A percentile compares a stretch with the other conserved stretches of the same genome.
Conservation (phyloP, 2,888 invertebrate genomes). For the Pyrgus malvae region DNA sequence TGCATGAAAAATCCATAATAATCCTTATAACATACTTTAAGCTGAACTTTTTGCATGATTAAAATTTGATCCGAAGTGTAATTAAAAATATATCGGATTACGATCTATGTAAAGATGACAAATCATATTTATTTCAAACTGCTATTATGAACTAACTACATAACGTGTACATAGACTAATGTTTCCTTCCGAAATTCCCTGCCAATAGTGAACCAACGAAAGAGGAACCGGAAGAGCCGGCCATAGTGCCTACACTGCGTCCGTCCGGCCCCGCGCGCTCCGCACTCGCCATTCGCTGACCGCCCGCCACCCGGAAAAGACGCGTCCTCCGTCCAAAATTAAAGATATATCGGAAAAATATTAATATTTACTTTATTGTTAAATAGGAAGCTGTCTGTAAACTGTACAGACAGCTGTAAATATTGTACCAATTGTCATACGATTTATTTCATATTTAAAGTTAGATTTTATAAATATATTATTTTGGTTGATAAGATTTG, state of each 20-base stretch:
- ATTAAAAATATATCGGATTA: too few species aligned
- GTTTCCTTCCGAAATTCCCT: constrained; percentile 1
- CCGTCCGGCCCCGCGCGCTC: constrained; percentile 61
- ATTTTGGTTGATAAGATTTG: neutral
- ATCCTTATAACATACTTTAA: too few species aligned
- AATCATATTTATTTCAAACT: too few species aligned
- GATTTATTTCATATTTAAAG: neutral
- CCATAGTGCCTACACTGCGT: constrained; percentile 66
- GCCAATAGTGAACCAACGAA: constrained; percentile 53
- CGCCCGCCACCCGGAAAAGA: neutral
- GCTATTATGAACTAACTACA: neutral
- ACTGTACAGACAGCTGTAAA: neutral
- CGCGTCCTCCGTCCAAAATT: neutral
- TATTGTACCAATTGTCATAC: neutral
- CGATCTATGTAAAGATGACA: too few species aligned
- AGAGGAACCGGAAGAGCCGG: constrained; percentile 55
- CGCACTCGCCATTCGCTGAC: constrained; percentile 52
- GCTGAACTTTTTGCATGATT: too few species aligned
- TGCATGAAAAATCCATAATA: too few species aligned
- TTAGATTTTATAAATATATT: neutral
- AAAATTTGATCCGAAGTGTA: too few species aligned
- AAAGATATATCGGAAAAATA: neutral
- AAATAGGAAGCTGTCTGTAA: neutral
- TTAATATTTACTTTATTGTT: neutral
- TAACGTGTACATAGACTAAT: neutral